These are phyloP conservation scores for Geotrypetes seraphini DNA, from an alignment of 2,797 vertebrate species.

Conservation along the genomic window DNA sequence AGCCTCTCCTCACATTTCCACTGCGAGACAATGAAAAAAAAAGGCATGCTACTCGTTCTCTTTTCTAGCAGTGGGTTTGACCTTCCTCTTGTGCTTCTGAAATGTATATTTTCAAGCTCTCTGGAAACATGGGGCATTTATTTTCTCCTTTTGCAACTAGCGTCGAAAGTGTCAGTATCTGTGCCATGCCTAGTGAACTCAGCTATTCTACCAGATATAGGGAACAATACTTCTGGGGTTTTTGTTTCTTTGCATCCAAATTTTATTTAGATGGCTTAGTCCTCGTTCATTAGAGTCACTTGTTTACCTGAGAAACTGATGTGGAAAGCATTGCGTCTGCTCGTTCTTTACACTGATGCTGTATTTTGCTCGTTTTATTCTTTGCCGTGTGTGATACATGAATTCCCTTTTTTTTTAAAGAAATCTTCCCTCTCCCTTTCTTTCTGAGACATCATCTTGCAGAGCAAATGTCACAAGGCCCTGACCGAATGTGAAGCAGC, in stretches of 20 bases:
- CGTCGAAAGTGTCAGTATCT: conserved; percentile 38
- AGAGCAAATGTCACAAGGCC: no score
- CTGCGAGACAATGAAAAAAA: conserved; percentile 51
- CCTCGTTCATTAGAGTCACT: conserved; percentile 42
- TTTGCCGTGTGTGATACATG: no score
- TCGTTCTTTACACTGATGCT: no score
- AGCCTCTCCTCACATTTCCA: conserved; percentile 47
- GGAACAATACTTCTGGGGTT: conserved; percentile 22
- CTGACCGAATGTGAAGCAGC: no score
- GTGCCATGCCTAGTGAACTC: conserved; percentile 25
- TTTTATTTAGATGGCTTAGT: conserved; percentile 43
- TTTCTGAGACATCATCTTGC: no score
- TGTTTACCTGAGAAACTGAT: conserved; percentile 51
- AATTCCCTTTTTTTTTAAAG: no score
- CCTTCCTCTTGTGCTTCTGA: conserved; percentile 55
- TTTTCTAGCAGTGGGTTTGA: no score
- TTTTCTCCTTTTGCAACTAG: conserved; percentile 27
- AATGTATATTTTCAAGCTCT: conserved; percentile 27
- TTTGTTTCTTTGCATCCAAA: conserved; percentile 18
- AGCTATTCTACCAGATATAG: conserved; percentile 21
- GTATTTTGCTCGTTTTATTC: no score
- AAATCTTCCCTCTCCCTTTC: no score
- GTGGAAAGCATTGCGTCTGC: conserved; percentile 44
- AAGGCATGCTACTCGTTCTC: conserved; percentile 41
- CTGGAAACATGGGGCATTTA: no score